These are phyloP conservation scores for Acleris cristana DNA, from an alignment of 2,888 invertebrate species.

Conservation along the genomic window DNA sequence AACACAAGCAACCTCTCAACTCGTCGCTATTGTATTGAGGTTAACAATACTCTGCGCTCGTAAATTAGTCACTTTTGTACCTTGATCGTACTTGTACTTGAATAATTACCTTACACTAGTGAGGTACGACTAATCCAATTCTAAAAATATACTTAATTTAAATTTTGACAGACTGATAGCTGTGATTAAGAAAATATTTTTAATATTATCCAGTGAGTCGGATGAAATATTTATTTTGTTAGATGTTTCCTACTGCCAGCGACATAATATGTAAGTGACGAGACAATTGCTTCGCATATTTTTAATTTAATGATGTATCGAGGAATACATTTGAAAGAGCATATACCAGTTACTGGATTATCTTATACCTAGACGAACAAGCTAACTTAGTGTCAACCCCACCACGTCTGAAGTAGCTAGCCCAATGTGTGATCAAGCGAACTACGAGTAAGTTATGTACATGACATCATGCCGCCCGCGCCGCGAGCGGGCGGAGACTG, in stretches of 20 bases:
- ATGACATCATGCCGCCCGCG: slow-evolving; percentile 58
- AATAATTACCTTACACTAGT: slow-evolving; percentile 76
- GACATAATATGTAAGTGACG: slow-evolving; percentile 64
- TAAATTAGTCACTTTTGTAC: slow-evolving; percentile 82
- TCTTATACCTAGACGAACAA: slow-evolving; percentile 68
- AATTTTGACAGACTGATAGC: slow-evolving; percentile 84
- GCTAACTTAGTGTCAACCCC: slow-evolving; percentile 65
- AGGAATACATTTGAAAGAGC: slow-evolving; percentile 54
- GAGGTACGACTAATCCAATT: slow-evolving; percentile 80
- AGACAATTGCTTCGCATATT: slow-evolving; percentile 73
- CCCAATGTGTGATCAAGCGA: slow-evolving; percentile 50
- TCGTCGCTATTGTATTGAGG: slow-evolving; percentile 67
- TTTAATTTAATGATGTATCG: slow-evolving; percentile 65
- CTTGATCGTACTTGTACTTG: slow-evolving; percentile 77
- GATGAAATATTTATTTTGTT: slow-evolving; percentile 82
- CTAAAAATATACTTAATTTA: slow-evolving; percentile 84
- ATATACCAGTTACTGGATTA: slow-evolving; percentile 55
- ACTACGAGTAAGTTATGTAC: slow-evolving; percentile 48
- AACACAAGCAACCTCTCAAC: slow-evolving; percentile 59
- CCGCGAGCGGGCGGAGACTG: slow-evolving; percentile 67
- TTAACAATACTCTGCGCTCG: slow-evolving; percentile 79
- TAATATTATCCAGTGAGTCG: slow-evolving; percentile 84
- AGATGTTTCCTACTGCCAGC: slow-evolving; percentile 80
- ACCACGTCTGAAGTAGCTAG: slow-evolving; percentile 57
- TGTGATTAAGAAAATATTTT: slow-evolving; percentile 84